phyloP scores from a whole-genome alignment of 2,888 invertebrate species.

The Adela reaumurella region DNA sequence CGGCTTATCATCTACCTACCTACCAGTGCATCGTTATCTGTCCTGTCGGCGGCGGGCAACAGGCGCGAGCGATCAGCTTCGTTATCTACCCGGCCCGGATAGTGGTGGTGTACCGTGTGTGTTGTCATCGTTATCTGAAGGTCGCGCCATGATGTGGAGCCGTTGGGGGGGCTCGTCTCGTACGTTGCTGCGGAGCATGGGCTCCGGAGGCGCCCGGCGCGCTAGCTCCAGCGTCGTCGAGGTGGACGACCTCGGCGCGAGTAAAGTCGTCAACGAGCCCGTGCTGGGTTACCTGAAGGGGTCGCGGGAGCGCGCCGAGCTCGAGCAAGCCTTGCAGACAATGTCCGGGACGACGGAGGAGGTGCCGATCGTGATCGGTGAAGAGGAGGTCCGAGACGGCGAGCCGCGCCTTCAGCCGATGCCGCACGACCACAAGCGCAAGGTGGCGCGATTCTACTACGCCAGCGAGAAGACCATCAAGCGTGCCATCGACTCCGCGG shows the following conservation, averaged over 20 bases:
- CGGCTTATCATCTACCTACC: too few species aligned
- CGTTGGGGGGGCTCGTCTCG: conserved; percentile 18
- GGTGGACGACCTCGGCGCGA: conserved; percentile 62
- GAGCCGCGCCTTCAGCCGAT: conserved; percentile 74
- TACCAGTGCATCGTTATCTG: too few species aligned
- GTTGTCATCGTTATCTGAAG: not conserved
- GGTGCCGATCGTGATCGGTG: conserved; percentile 96
- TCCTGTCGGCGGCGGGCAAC: too few species aligned
- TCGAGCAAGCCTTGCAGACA: conserved; percentile 66
- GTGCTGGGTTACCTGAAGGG: conserved; percentile 76
- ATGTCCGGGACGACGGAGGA: conserved; percentile 69
- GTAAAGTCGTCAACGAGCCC: conserved; percentile 74
- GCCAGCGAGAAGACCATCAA: conserved; percentile 80
- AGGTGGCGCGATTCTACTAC: conserved; percentile 89
- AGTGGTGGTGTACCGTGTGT: not conserved
- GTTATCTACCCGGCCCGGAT: too few species aligned
- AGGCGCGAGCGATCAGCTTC: too few species aligned
- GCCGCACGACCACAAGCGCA: conserved; percentile 89
- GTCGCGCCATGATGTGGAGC: conserved; percentile 18
- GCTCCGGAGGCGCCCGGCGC: conserved; percentile 31
- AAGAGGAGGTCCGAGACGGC: conserved; percentile 74
- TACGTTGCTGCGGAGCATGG: conserved; percentile 53
- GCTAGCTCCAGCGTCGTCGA: conserved; percentile 63
- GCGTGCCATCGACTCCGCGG: conserved; percentile 78
- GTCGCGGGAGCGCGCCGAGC: conserved; percentile 72